Conservation (phyloP, 2,113 vertebrate species). For the Callopanchax toddi region DNA sequence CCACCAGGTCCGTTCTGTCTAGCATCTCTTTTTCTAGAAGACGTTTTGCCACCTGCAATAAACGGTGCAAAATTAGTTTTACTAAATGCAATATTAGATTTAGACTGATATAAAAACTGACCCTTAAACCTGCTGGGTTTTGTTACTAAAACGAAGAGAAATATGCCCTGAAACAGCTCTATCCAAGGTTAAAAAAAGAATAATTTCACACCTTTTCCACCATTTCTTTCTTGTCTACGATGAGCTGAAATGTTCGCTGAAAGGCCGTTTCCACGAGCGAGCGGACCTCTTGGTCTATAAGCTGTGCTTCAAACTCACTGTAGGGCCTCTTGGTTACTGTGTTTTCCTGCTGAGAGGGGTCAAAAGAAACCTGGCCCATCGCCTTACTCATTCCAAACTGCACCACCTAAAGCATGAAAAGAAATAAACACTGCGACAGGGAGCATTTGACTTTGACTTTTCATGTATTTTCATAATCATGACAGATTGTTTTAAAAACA, state of each 20-base stretch:
- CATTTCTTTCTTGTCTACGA: conserved; percentile 86
- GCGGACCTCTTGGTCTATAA: conserved; percentile 83
- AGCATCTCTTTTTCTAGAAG: conserved; percentile 92
- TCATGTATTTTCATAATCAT: no score
- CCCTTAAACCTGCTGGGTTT: no score
- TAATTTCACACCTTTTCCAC: conserved; percentile 88
- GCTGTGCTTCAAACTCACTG: conserved; percentile 82
- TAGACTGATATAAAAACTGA: no score
- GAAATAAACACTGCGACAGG: background rate
- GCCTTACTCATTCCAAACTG: conserved; percentile 97
- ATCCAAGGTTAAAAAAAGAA: no score
- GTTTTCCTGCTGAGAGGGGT: conserved; percentile 88
- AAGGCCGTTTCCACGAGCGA: conserved; percentile 78
- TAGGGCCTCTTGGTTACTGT: conserved; percentile 91
- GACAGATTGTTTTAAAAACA: no score
- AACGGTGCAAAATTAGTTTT: background rate
- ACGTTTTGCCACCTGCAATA: conserved; percentile 87
- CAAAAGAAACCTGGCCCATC: conserved; percentile 94
- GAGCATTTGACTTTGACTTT: no score
- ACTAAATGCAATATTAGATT: background rate
- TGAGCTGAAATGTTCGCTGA: conserved; percentile 69
- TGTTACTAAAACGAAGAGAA: no score
- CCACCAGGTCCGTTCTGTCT: conserved; percentile 91
- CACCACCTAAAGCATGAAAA: conserved; percentile 80
- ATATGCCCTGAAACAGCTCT: no score